A percentile compares a stretch with the other conserved stretches of the same genome.
Evolutionary conservation across 2,888 invertebrate genomes (phyloP).

Genomic region (Melinopterus prodromus): DNA sequence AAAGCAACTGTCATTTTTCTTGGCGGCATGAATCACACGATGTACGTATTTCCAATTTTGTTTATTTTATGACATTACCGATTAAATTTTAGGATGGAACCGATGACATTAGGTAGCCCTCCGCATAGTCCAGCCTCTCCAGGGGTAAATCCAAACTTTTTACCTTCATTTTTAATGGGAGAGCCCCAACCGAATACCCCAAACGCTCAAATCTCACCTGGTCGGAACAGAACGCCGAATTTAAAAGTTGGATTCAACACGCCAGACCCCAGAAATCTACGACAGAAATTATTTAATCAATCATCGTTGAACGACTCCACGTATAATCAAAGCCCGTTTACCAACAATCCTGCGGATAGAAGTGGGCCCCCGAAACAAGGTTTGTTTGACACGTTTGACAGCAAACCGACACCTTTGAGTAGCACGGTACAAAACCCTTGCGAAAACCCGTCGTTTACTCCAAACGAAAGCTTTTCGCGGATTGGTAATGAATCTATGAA

Average conservation of each 20-base stretch:
- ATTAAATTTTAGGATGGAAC: slow-evolving; percentile 69
- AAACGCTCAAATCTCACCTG: slow-evolving; percentile 52
- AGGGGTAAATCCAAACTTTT: slow-evolving; percentile 72
- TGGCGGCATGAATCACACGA: background rate
- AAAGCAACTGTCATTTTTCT: slow-evolving; percentile 30
- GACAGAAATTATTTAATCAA: slow-evolving; percentile 55
- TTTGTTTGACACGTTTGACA: slow-evolving; percentile 70
- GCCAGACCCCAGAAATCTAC: slow-evolving; percentile 49
- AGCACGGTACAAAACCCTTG: slow-evolving; percentile 50
- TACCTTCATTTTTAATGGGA: slow-evolving; percentile 82
- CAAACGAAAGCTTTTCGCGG: slow-evolving; percentile 52
- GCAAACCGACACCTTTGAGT: slow-evolving; percentile 48
- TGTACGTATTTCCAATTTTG: slow-evolving; percentile 5
- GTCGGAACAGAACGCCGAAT: slow-evolving; percentile 49
- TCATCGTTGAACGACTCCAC: slow-evolving; percentile 50
- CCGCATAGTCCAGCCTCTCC: slow-evolving; percentile 75
- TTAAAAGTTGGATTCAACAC: slow-evolving; percentile 37
- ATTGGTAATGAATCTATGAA: slow-evolving; percentile 53
- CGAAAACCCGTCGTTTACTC: slow-evolving; percentile 42
- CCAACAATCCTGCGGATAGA: slow-evolving; percentile 62
- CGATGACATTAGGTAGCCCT: slow-evolving; percentile 84
- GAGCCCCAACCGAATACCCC: slow-evolving; percentile 69
- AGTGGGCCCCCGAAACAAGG: slow-evolving; percentile 76
- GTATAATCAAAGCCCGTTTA: slow-evolving; percentile 47
- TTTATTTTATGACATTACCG: background rate